Evolutionary conservation across 2,113 vertebrate genomes (phyloP), one percentile per base, ranked within the genome.

Genomic region (Ranitomeya variabilis): DNA sequence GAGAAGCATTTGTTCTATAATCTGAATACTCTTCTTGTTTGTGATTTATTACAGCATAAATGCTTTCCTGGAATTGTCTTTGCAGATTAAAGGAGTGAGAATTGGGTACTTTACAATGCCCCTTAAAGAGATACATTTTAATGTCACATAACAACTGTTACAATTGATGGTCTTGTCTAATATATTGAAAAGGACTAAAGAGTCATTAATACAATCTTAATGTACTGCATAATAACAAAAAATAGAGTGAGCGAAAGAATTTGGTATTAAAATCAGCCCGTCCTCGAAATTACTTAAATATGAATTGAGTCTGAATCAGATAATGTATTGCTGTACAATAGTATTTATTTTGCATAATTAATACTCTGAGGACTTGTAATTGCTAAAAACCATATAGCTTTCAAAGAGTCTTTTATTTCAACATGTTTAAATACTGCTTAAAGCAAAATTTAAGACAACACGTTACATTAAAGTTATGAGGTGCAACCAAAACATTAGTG

Each of bases 401-500:
- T 89, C 51, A 87, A 69, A 59, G 86, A 79, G 76, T 66, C 71
- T 88, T 83, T 88, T 78, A 88, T 84, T 69, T 59, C 73, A 69
- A 67, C 51, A 85, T 85, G 59, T 89, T 88, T 89, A 85, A 89
- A 89, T 89, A 89, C 87, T 76, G 87, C 87, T 89, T 69, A 89
- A 85, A 89, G 87, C 87, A 79, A 89, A 89, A 89, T 89, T 84
- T 89, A 89, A 89, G 81, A 85, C 82, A 89, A 78, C 82, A 85
- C 15, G 67, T 77, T 89, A 89, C 87, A 89, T 89, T 89, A 89
- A 89, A 89, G 87, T 89, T 89, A 89, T 89, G 87, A 89, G 87
- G 87, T 89, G 87, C 81, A 89, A 89, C 87, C 87, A 89, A 89
- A 89, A 89, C 87, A 89, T 89, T 89, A 89, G 82, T 83, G 87